phyloP scores from a whole-genome alignment of 2,888 invertebrate species.

The Panopea generosa region DNA sequence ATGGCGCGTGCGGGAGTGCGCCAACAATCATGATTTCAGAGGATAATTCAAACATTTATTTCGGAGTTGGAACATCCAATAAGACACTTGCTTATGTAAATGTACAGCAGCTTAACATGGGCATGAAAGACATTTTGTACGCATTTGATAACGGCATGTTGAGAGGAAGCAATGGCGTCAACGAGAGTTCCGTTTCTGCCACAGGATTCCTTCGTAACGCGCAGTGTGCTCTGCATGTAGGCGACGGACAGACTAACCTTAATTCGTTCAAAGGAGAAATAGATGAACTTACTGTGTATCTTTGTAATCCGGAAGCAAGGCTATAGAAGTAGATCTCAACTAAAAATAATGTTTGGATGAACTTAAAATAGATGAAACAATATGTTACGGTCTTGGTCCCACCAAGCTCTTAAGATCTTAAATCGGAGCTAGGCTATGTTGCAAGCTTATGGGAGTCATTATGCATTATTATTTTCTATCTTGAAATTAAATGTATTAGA shows the following conservation, averaged over 20 bases:
- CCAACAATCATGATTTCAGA: slow-evolving; percentile 71
- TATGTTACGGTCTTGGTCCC: too few species aligned
- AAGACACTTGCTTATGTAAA: slow-evolving; percentile 37
- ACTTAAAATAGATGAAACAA: too few species aligned
- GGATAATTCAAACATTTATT: slow-evolving; percentile 48
- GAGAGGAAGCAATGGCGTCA: slow-evolving; percentile 47
- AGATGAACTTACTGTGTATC: slow-evolving; percentile 17
- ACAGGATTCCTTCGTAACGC: slow-evolving; percentile 13
- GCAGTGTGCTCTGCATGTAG: slow-evolving; percentile 61
- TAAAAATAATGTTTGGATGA: too few species aligned
- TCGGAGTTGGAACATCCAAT: slow-evolving; percentile 58
- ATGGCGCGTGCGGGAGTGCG: slow-evolving; percentile 70
- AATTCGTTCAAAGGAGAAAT: slow-evolving; percentile 11
- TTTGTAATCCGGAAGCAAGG: slow-evolving; percentile 31
- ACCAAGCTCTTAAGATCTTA: too few species aligned
- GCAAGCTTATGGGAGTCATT: too few species aligned
- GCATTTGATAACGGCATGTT: slow-evolving; percentile 29
- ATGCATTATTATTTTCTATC: too few species aligned
- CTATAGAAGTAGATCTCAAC: too few species aligned
- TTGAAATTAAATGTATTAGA: too few species aligned
- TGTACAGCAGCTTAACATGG: slow-evolving; percentile 17
- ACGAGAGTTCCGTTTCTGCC: slow-evolving; percentile 15
- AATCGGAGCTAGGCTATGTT: too few species aligned
- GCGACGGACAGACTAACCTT: slow-evolving; percentile 66
- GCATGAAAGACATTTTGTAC: slow-evolving; percentile 27